phyloP scores from a whole-genome alignment of 2,113 vertebrate genomes.

The Hippocampus zosterae region DNA sequence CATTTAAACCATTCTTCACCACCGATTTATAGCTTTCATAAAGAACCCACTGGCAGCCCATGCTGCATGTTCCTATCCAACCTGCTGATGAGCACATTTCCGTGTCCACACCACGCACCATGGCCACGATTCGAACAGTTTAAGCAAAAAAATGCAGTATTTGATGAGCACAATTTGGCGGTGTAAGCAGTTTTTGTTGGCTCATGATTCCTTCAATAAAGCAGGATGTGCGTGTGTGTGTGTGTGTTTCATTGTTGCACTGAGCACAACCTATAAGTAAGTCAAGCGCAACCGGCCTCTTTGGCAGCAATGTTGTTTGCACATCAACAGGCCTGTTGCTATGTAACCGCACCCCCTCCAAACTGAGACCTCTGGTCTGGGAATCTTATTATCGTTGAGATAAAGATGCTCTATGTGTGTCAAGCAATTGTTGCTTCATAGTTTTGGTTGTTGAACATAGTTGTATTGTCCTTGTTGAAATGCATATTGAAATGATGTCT shows the following conservation, averaged over 20 bases:
- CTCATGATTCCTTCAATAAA: constrained; percentile 19
- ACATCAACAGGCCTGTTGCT: constrained; percentile 70
- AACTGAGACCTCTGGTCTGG: constrained; percentile 44
- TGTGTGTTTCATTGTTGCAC: constrained; percentile 58
- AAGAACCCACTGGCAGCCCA: background rate
- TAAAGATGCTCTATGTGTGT: constrained; percentile 14
- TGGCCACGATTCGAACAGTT: background rate
- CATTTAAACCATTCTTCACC: background rate
- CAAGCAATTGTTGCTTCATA: background rate
- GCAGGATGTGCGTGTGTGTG: constrained; percentile 19
- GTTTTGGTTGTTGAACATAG: background rate
- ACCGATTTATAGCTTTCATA: background rate
- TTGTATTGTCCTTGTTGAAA: background rate
- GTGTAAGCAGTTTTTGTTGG: constrained; percentile 11
- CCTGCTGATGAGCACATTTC: constrained; percentile 1
- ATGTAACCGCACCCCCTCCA: constrained; percentile 59
- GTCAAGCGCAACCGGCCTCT: constrained; percentile 46
- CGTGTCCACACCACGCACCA: background rate
- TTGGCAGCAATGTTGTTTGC: constrained; percentile 68
- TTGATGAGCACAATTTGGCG: constrained; percentile 15
- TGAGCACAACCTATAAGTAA: constrained; percentile 46
- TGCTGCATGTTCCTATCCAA: background rate
- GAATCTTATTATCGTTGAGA: constrained; percentile 52
- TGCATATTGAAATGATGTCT: background rate
- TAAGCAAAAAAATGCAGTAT: constrained; percentile 9